Base-by-base conservation (phyloP, 2,888 invertebrate genomes). In the Standfussiana lucernea region DNA sequence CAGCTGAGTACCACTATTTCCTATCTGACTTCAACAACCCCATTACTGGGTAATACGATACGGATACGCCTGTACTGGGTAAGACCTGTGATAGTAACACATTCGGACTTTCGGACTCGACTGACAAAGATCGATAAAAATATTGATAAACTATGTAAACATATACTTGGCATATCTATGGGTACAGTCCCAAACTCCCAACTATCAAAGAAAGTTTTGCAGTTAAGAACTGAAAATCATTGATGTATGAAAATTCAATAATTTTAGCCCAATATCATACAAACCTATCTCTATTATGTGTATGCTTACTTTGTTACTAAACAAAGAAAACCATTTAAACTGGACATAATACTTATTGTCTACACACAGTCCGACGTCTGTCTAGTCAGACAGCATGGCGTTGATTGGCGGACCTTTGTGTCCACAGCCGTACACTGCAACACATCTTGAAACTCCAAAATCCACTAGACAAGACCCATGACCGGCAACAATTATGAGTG, bases 371-470 rank as follows among this genome's bases (percentile, higher is more conserved):
- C 70, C 64, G 71, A 76, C 73, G 71, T 62, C 77, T 77, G 82
- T 76, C 77, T 82, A 78, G 78, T 69, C 83, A 89, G 87, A 88
- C 87, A 84, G 83, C 82, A 56, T 75, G 86, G 86, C 88, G 84
- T 85, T 90, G 88, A 90, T 89, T 88, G 89, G 84, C 87, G 85
- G 79, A 77, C 85, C 86, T 88, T 90, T 91, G 87, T 92, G 85
- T 86, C 82, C 82, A 79, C 80, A 71, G 76, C 84, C 72, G 82
- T 65, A 72, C 72, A 83, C 82, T 71, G 76, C 80, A 85, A 82
- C 78, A 79, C 75, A 83, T 72, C 72, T 80, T 66, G 77, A 77
- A 84, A 79, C 50, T 82, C 69, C 77, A 70, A 50, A 72, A 64
- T 71, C 89, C 87, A 87, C 37, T 59, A 77, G 73, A 73, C 76